Evolutionary conservation across 1,140 invertebrate genomes (phyloP).

Genomic region (Wasmannia auropunctata): DNA sequence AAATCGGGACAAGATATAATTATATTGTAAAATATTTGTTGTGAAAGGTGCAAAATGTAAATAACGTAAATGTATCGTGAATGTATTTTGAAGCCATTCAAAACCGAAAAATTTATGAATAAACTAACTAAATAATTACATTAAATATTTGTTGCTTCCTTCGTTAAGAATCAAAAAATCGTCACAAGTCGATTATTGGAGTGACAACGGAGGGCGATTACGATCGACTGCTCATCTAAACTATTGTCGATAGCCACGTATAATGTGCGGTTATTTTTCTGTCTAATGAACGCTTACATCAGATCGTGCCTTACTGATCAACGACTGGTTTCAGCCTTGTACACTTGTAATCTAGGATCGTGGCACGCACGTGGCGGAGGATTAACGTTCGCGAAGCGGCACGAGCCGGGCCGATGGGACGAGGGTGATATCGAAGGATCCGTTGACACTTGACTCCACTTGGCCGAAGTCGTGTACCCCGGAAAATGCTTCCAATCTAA

Average conservation of each 20-base stretch:
- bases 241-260: neutral
- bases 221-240: constrained; percentile 2
- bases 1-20: too few species aligned
- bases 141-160: too few species aligned
- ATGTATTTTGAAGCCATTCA: too few species aligned
- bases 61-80: too few species aligned
- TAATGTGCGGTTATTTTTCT: constrained; percentile 25
- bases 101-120: too few species aligned
- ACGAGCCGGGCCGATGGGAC: constrained; percentile 25
- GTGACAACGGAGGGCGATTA: neutral
- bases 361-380: constrained; percentile 57
- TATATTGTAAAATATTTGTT: too few species aligned
- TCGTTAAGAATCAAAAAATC: neutral
- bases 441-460: constrained; percentile 81
- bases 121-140: too few species aligned
- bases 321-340: constrained; percentile 14
- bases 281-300: constrained; percentile 18
- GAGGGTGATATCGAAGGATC: constrained; percentile 76
- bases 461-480: constrained; percentile 54
- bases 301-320: neutral
- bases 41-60: too few species aligned
- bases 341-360: constrained; percentile 60
- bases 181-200: neutral
- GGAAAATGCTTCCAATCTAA: constrained; percentile 60
- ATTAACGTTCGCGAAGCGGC: constrained; percentile 27